Base-by-base conservation (phyloP, 2,797 vertebrate genomes). In the Siniperca obscura region DNA sequence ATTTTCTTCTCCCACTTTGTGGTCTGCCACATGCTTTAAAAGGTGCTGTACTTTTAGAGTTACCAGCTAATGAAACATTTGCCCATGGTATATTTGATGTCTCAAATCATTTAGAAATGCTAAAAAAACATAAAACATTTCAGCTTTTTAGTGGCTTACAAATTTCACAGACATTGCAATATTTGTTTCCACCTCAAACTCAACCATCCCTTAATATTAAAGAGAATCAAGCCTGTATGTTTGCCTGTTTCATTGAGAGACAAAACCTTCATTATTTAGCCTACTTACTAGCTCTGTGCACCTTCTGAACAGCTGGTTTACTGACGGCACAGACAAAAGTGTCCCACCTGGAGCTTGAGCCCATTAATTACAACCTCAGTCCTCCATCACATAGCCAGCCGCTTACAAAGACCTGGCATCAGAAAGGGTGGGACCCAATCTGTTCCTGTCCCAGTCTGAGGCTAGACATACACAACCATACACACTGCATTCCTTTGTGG, bases 341-440 rank as follows among this genome's bases (percentile, higher is more conserved):
- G 64, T 92, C 83, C 91, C 92, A 94, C 92, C 93, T 95, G 92
- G 89, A 87, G 85, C 78, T 78, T 59, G 44, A 88, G 90, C 77
- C 88, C 89, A 90, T 78, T 94, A 94, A 95, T 95, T 94, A 95
- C 70, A 40, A 80, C 87, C 78, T 84, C 67, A 62, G 87, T 73
- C 88, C 72, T 82, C 75, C 76, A 83, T 86, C 87, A 75, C 76
- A 57, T 78, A 84, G 83, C 74, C 82, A 40, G 86, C 50, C 14
- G 55, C 76, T 81, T 68, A 83, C 80, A 90, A 88, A 93, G 88
- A 89, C 85, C 88, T 85, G 80, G 78, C 77, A 91, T 91, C 89
- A 89, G 81, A 90, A 74, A 82, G 84, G 84, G 80, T 82, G 87
- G 91, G 84, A 91, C 86, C 91, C 87, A 72, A 59, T 88, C 79